Evolutionary conservation across 2,113 vertebrate species (phyloP).

Genomic region (Lates calcarifer): DNA sequence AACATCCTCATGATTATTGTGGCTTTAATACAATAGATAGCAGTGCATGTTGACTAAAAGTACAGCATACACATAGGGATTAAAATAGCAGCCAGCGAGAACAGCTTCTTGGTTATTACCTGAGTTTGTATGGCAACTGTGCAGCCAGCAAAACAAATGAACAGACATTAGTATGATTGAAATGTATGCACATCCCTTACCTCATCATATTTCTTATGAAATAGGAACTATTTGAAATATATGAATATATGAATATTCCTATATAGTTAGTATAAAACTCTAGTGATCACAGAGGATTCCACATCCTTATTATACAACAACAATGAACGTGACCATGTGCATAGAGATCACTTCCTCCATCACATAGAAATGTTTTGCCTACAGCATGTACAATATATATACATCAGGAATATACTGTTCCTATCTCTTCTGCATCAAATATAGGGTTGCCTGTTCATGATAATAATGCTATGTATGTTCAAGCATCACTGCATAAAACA

Average conservation of each 20-base stretch:
- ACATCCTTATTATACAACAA: conserved; percentile 14
- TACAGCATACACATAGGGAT: background rate
- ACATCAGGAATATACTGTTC: background rate
- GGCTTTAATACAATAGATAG: background rate
- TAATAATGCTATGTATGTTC: conserved; percentile 6
- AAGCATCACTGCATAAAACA: background rate
- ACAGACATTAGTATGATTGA: background rate
- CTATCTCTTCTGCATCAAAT: background rate
- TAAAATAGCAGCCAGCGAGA: background rate
- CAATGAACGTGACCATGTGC: background rate
- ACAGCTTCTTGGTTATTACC: background rate
- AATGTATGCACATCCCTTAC: background rate
- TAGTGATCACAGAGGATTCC: background rate
- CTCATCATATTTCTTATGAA: background rate
- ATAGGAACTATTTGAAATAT: no score
- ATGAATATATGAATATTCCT: no score
- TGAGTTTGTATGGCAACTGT: conserved; percentile 29
- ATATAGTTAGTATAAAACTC: background rate
- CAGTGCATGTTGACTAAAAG: background rate
- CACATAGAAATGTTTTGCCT: background rate
- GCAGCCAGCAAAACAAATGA: background rate
- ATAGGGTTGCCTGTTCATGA: background rate
- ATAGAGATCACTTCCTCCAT: background rate
- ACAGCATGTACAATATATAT: background rate
- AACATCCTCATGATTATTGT: background rate